Evolutionary conservation across 2,888 invertebrate species (phyloP), one percentile per base, ranked within the genome.

Genomic region (Caenorhabditis sinica): DNA sequence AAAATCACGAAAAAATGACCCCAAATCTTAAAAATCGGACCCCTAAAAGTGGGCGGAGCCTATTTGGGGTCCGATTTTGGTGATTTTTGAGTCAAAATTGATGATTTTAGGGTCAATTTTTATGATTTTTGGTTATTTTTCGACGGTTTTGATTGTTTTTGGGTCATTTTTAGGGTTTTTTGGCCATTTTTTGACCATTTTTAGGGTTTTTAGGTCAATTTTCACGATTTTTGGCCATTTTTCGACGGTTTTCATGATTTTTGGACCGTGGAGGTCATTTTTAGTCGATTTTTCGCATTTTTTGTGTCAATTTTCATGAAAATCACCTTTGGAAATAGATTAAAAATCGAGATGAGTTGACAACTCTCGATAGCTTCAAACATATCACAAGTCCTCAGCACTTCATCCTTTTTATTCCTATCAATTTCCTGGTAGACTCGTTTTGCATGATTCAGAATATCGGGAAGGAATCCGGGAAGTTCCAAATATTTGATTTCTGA

Each of bases 351-450:
- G 25, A 25, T 25, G 30, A 58, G 30, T 17, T 58, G 28, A 58
- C 51, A 51, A 20, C n/a, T 51, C 20, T 51, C 51, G 8, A 51
- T 1, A 20, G 51, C 51, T 4, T 51, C 51, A 20, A 20, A 51
- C 51, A 51, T 51, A 20, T 51, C 51, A 4, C 51, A 51, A n/a
- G 51, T 51, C 51, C 20, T 51, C 51, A 51, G 11, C n/a, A 51
- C 15, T 15, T 51, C 51, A n/a, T n/a, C 51, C 23, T 5, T 51
- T 11, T 51, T 51, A 6, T 5, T 6, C 11, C 20, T 4, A n/a
- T 51, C 23, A n/a, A 51, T 11, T 20, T 51, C 51, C 20, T n/a
- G 8, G 6, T 6, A 51, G 2, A 23, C 51, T 6, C 20, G 9
- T 20, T 51, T 51, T 20, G 51, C 20, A 4, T 51, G 51, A n/a